These are phyloP conservation scores for Cantharis rustica DNA, from an alignment of 2,888 invertebrate genomes.

Conservation along the genomic window DNA sequence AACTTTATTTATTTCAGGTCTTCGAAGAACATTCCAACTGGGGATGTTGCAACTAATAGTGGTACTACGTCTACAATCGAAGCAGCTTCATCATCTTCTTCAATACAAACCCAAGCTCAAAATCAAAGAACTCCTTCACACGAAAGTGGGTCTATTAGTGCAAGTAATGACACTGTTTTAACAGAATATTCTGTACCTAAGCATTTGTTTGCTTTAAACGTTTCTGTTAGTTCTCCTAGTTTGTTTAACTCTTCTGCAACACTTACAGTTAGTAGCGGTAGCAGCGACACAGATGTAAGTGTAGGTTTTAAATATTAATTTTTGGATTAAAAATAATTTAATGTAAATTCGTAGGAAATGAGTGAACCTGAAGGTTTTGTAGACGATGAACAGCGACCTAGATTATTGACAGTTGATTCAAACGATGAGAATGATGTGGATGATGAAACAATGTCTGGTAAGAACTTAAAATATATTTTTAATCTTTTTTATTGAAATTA, in stretches of 20 bases:
- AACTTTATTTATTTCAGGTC: conserved; percentile 7
- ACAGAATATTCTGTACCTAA: conserved; percentile 34
- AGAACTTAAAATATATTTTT: conserved; percentile 39
- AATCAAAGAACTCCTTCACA: conserved; percentile 30
- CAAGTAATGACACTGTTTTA: conserved; percentile 29
- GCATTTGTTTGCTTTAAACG: conserved; percentile 48
- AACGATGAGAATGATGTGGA: conserved; percentile 87
- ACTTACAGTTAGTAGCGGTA: conserved; percentile 55
- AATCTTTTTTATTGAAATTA: background rate
- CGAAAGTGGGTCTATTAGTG: conserved; percentile 22
- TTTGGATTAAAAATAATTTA: conserved; percentile 33
- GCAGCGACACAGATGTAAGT: conserved; percentile 48
- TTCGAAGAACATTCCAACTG: conserved; percentile 6
- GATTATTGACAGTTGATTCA: conserved; percentile 63
- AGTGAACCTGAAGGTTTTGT: conserved; percentile 70
- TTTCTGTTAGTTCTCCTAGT: conserved; percentile 55
- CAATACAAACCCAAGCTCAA: conserved; percentile 42
- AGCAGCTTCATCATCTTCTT: conserved; percentile 41
- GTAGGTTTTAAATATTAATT: conserved; percentile 21
- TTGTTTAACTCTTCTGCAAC: conserved; percentile 51
- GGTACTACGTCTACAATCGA: conserved; percentile 26
- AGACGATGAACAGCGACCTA: conserved; percentile 61
- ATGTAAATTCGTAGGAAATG: conserved; percentile 57
- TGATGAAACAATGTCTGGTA: conserved; percentile 83
- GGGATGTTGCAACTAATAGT: background rate